phyloP scores from a whole-genome alignment of 2,113 vertebrate species.

The Apaloderma vittatum region DNA sequence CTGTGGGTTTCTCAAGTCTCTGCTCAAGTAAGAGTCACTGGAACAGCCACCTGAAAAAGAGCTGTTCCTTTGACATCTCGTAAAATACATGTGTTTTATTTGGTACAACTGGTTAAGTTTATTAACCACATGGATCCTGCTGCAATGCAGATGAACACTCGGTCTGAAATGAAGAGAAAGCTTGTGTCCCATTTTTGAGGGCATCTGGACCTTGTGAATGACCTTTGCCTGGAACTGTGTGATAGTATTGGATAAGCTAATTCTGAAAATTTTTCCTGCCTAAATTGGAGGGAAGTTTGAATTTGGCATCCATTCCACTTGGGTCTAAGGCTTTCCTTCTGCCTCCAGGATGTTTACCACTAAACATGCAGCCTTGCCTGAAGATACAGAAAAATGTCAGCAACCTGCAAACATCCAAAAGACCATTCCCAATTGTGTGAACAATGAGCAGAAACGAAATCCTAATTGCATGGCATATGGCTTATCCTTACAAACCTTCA shows the following conservation, averaged over 20 bases:
- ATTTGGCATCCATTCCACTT: not conserved
- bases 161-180: not conserved
- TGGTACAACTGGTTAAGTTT: not conserved
- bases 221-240: not conserved
- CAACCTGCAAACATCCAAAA: not conserved
- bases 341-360: not conserved
- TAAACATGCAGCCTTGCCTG: not conserved
- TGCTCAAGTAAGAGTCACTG: not conserved
- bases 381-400: not conserved
- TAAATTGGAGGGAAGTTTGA: not conserved
- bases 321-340: not conserved
- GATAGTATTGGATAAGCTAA: not conserved
- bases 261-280: not conserved
- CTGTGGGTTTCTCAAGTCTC: not conserved
- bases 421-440: not conserved
- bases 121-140: not conserved
- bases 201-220: not conserved
- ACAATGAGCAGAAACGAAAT: constrained; percentile 20
- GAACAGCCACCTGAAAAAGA: not conserved
- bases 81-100: not conserved
- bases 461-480: not conserved
- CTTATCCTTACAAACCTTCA: not conserved
- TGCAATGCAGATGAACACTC: not conserved
- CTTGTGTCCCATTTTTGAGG: not conserved
- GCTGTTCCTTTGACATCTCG: not conserved